phyloP scores from a whole-genome alignment of 2,113 vertebrate genomes.

The Heptranchias perlo region DNA sequence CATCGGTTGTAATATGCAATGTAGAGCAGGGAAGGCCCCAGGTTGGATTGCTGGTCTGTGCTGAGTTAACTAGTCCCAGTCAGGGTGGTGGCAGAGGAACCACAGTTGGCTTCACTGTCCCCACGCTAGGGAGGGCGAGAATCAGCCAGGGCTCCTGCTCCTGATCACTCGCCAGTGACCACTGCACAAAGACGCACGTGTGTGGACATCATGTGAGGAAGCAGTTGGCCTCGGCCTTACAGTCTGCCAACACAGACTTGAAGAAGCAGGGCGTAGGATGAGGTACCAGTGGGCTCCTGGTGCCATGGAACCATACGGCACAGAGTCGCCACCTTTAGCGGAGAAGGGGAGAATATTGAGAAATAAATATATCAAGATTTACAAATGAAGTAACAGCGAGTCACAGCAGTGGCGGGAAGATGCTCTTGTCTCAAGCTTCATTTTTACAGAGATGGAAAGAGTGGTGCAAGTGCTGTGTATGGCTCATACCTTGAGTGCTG shows the following conservation, averaged over 20 bases:
- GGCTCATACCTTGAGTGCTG: no score
- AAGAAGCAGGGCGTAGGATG: no score
- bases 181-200: no score
- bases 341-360: not conserved
- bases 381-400: not conserved
- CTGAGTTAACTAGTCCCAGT: not conserved
- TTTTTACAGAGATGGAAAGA: no score
- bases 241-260: not conserved
- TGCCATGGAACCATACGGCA: no score
- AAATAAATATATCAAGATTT: not conserved
- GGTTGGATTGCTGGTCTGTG: not conserved
- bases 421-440: not conserved
- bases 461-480: not conserved
- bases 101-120: not conserved
- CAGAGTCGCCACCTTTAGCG: not conserved
- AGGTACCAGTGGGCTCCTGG: no score
- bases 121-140: no score
- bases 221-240: not conserved
- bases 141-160: not conserved
- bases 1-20: not conserved
- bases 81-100: not conserved
- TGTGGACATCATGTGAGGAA: no score
- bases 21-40: not conserved
- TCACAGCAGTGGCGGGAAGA: no score
- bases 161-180: not conserved